Conservation (phyloP, 2,797 vertebrate species). For the Myotis findleyi region DNA sequence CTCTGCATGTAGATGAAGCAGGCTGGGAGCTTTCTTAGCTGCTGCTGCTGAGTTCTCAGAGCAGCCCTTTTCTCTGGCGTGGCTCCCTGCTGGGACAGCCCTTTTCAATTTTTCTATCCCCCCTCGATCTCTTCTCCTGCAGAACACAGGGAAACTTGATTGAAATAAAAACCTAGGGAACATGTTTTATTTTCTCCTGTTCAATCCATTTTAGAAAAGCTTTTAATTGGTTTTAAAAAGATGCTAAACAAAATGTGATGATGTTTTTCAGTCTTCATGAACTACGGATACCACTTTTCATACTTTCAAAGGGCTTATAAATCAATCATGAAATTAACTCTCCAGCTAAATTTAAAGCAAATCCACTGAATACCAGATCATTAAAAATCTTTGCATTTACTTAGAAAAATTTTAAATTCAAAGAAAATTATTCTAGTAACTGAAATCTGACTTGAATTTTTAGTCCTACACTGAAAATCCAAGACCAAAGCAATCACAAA, state of each 20-base stretch:
- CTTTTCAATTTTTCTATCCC: conserved; percentile 92
- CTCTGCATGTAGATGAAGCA: conserved; percentile 99
- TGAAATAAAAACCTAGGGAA: conserved; percentile 88
- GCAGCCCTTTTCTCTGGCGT: conserved; percentile 91
- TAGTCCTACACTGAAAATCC: conserved; percentile 74
- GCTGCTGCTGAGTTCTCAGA: conserved; percentile 95
- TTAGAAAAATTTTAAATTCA: conserved; percentile 80
- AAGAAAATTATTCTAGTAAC: conserved; percentile 82
- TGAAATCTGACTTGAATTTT: conserved; percentile 82
- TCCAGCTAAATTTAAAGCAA: conserved; percentile 82
- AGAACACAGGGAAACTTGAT: conserved; percentile 87
- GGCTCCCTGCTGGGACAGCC: conserved; percentile 95
- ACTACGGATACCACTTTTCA: conserved; percentile 81
- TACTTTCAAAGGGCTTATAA: conserved; percentile 80
- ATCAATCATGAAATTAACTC: conserved; percentile 81
- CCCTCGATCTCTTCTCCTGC: conserved; percentile 85
- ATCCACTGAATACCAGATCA: conserved; percentile 75
- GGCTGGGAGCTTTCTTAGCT: conserved; percentile 91
- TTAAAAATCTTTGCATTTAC: conserved; percentile 82
- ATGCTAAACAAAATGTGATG: conserved; percentile 85
- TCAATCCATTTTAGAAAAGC: conserved; percentile 87
- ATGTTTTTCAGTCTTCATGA: conserved; percentile 81
- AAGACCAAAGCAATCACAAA: conserved; percentile 63
- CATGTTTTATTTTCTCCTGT: conserved; percentile 88
- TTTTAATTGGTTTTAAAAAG: conserved; percentile 87